These are phyloP conservation scores for Erpobdella octoculata DNA, from an alignment of 2,888 invertebrate species.

Conservation along the genomic window DNA sequence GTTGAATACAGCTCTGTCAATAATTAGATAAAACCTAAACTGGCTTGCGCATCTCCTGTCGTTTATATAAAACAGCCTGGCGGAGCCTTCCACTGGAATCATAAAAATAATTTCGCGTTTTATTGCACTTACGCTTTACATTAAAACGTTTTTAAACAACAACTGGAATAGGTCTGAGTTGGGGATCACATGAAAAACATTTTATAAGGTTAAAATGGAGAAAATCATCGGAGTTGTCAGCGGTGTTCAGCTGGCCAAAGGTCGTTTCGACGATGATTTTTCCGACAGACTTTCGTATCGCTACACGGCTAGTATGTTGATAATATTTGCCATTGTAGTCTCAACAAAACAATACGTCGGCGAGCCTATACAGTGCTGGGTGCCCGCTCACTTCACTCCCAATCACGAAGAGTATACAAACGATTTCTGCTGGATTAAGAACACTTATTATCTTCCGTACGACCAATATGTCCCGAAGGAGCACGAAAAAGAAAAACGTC, in stretches of 20 bases:
- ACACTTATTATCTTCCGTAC: slow-evolving; percentile 40
- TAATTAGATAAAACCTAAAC: too few relatives aligned
- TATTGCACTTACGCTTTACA: too few relatives aligned
- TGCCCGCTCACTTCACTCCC: slow-evolving; percentile 39
- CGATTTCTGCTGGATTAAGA: slow-evolving; percentile 40
- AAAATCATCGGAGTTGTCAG: slow-evolving; percentile 39
- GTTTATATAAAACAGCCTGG: too few relatives aligned
- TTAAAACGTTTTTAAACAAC: too few relatives aligned
- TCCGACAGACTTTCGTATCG: slow-evolving; percentile 37
- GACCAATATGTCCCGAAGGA: slow-evolving; percentile 39
- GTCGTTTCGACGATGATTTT: slow-evolving; percentile 39
- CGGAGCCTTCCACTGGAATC: too few relatives aligned
- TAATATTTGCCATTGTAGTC: slow-evolving; percentile 38
- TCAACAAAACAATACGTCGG: slow-evolving; percentile 39
- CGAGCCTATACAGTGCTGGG: slow-evolving; percentile 40
- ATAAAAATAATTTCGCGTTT: too few relatives aligned
- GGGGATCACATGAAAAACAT: too few relatives aligned
- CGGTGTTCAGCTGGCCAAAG: slow-evolving; percentile 35
- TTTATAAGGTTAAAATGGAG: too few relatives aligned
- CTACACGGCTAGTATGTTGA: slow-evolving; percentile 37
- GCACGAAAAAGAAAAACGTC: slow-evolving; percentile 36
- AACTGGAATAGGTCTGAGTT: too few relatives aligned
- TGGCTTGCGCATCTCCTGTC: too few relatives aligned
- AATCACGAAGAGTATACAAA: slow-evolving; percentile 39
- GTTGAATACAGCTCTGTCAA: too few relatives aligned